Evolutionary conservation across 2,888 invertebrate species (phyloP).

Genomic region (Rhimphoctona megacephalus): DNA sequence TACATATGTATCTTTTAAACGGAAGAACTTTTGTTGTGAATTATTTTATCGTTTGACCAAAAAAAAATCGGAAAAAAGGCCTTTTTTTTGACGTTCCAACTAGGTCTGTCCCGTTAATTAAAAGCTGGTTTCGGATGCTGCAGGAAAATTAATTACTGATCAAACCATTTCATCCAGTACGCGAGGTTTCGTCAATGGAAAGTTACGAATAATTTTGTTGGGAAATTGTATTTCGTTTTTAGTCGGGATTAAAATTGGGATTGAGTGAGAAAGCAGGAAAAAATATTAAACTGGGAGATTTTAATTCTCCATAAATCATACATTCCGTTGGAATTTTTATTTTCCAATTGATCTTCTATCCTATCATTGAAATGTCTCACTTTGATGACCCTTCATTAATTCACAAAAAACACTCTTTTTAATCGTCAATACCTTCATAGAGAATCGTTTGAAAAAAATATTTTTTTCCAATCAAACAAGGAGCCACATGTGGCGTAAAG

Average conservation of each 20-base stretch:
- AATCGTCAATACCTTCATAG: too few species aligned
- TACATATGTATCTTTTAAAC: too few species aligned
- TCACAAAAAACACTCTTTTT: too few species aligned
- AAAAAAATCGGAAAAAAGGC: too few species aligned
- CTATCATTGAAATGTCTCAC: too few species aligned
- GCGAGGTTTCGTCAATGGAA: conserved; percentile 24
- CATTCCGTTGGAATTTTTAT: neutral
- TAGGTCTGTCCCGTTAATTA: too few species aligned
- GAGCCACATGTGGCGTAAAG: neutral
- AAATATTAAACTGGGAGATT: neutral
- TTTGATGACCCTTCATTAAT: too few species aligned
- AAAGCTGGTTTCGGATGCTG: conserved; percentile 38
- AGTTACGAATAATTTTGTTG: conserved; percentile 25
- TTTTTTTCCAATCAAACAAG: neutral
- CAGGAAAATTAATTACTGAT: conserved; percentile 59
- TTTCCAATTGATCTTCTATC: neutral
- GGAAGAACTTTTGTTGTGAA: too few species aligned
- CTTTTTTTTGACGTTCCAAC: too few species aligned
- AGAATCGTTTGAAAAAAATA: neutral
- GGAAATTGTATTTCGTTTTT: conserved; percentile 55
- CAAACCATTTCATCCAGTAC: conserved; percentile 20
- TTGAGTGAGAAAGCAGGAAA: neutral
- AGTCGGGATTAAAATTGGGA: conserved; percentile 48
- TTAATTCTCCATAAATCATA: neutral
- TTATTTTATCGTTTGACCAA: too few species aligned